Conservation (phyloP, 2,888 invertebrate species). For the Taphrorychus bicolor region DNA sequence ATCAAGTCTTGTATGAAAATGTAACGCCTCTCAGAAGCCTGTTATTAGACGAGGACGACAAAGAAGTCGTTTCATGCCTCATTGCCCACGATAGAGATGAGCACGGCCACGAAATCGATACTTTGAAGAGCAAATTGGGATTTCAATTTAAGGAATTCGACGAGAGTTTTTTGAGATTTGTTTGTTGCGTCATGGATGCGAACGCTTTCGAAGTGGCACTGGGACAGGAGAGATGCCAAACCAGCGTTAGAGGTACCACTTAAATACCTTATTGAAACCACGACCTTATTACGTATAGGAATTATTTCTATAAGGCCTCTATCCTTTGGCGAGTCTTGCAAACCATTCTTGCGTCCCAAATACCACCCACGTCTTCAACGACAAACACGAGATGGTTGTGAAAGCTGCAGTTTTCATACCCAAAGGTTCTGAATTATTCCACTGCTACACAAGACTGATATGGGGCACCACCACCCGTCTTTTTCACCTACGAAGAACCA, state of each 20-base stretch:
- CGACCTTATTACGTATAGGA: neutral
- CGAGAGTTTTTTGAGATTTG: slow-evolving; percentile 65
- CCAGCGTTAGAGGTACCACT: slow-evolving; percentile 54
- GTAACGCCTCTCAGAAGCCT: slow-evolving; percentile 61
- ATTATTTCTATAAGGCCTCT: slow-evolving; percentile 62
- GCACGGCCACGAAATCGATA: slow-evolving; percentile 66
- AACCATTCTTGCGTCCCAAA: slow-evolving; percentile 77
- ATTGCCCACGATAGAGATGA: slow-evolving; percentile 52
- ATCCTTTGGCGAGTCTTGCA: slow-evolving; percentile 71
- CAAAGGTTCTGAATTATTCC: slow-evolving; percentile 69
- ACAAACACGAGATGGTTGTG: slow-evolving; percentile 65
- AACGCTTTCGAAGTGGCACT: slow-evolving; percentile 71
- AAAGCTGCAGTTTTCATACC: slow-evolving; percentile 67
- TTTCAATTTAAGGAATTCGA: slow-evolving; percentile 65
- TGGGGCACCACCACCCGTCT: slow-evolving; percentile 74
- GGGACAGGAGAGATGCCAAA: slow-evolving; percentile 57
- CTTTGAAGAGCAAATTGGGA: slow-evolving; percentile 61
- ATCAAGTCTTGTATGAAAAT: slow-evolving; percentile 54
- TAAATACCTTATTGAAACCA: neutral
- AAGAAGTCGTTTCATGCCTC: slow-evolving; percentile 62
- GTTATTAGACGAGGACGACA: slow-evolving; percentile 60
- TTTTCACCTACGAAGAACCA: slow-evolving; percentile 68
- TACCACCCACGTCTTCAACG: slow-evolving; percentile 68
- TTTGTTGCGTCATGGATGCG: slow-evolving; percentile 70
- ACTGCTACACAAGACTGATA: slow-evolving; percentile 70